Evolutionary conservation across 2,113 vertebrate species (phyloP).

Genomic region (Tragelaphus strepsiceros): DNA sequence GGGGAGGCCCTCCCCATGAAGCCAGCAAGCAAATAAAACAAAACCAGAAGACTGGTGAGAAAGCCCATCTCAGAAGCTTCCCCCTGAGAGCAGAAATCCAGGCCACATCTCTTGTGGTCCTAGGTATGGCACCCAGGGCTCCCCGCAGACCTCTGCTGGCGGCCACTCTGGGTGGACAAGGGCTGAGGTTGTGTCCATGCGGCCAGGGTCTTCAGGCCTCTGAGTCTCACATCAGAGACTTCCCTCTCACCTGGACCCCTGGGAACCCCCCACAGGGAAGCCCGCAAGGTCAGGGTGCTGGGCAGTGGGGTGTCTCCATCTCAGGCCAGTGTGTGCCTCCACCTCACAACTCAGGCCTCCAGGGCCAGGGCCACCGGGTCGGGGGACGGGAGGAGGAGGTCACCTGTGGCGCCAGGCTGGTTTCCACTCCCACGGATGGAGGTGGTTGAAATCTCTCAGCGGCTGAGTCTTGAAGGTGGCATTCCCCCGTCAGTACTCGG

Average conservation of each 20-base stretch:
- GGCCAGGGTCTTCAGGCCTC: background rate
- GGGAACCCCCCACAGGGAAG: background rate
- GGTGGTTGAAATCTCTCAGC: fast-evolving
- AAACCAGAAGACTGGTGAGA: background rate
- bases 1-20: background rate
- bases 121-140: background rate
- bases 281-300: background rate
- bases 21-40: no score
- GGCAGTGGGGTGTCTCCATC: background rate
- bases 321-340: no score
- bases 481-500: fast-evolving
- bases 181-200: background rate
- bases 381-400: fast-evolving
- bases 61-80: fast-evolving
- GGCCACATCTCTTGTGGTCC: fast-evolving
- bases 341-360: background rate
- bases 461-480: background rate
- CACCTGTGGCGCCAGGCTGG: background rate
- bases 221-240: no score
- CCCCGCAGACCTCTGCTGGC: no score
- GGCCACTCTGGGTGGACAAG: background rate
- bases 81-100: fast-evolving
- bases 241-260: background rate
- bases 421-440: background rate
- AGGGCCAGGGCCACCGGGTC: fast-evolving